Percentiles rank a stretch among this genome's conserved stretches.
Conservation (phyloP, 1,140 invertebrate genomes). For the Ceratina japonica region DNA sequence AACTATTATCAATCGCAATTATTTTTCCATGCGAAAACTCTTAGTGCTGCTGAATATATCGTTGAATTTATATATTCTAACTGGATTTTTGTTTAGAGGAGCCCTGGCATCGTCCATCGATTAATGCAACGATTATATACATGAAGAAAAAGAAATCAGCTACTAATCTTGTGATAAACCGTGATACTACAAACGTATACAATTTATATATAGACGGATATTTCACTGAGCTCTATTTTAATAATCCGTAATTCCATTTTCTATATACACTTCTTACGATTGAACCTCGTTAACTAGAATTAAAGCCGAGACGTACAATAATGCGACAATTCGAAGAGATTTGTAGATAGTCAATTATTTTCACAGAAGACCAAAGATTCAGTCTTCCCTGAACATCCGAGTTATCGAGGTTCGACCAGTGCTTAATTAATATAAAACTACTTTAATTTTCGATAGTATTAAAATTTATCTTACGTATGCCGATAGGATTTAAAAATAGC, state of each 20-base stretch:
- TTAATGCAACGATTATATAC: not conserved
- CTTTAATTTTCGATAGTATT: not conserved
- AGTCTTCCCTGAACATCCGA: no score
- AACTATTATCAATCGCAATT: not conserved
- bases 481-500: not conserved
- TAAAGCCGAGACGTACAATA: no score
- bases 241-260: not conserved
- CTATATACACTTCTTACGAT: not conserved
- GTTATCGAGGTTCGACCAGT: no score
- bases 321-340: no score
- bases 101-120: not conserved
- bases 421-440: not conserved
- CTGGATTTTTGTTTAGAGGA: not conserved
- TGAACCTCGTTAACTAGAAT: no score
- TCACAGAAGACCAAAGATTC: no score
- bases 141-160: conserved; percentile 12
- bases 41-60: no score
- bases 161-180: conserved; percentile 17
- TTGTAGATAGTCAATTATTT: no score
- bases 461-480: not conserved
- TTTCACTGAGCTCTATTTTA: conserved; percentile 1
- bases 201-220: not conserved
- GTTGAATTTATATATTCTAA: not conserved
- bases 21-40: no score
- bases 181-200: not conserved